Base-by-base conservation (phyloP, 2,113 vertebrate species). In the Loxodonta africana region DNA sequence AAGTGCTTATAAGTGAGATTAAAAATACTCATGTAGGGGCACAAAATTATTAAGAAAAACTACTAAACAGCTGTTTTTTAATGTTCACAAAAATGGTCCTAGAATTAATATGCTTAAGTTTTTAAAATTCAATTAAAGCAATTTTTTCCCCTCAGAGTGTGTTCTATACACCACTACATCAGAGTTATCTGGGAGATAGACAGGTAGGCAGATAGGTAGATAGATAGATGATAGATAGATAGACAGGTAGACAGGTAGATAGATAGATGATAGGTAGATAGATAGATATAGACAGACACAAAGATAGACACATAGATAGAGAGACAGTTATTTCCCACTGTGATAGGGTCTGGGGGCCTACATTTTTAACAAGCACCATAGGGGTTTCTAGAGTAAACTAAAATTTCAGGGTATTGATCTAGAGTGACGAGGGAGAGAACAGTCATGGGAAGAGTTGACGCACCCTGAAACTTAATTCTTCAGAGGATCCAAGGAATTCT, bases 11-110 rank as follows among this genome's bases (percentile, higher is more conserved):
- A 65, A 33, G 62, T 20, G 41, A 83, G 41, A 33, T 81, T 82
- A 73, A 85, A 82, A 93, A 85, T 60, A 48, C 69, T 81, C 26
- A 63, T n/a, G 12, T 44, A 86, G 88, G 26, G 37, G 80, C 53
- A 88, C 44, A 62, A 9, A 28, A 51, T 83, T 94, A 89, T n/a
- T 86, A 83, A 73, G 60, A 67, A 95, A 77, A 84, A 51, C 33
- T 76, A 51, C 83, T 65, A 33, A 60, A 69, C 37, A 76, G 37
- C 51, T 92, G 21, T 81, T 95, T 65, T 82, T 67, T 80, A 86
- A 88, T 62, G 46, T 41, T 91, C 41, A 74, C 20, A 67, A 84
- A 90, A 88, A 46, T 11, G 41, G 77, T 23, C 46, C 20, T 81
- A 67, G 62, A 88, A 88, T 65, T 33, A 77, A 82, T 53, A 82